Evolutionary conservation across 92 coral and sea anemone species (phyloP).

Genomic region (Zoanthus sansibaricus): DNA sequence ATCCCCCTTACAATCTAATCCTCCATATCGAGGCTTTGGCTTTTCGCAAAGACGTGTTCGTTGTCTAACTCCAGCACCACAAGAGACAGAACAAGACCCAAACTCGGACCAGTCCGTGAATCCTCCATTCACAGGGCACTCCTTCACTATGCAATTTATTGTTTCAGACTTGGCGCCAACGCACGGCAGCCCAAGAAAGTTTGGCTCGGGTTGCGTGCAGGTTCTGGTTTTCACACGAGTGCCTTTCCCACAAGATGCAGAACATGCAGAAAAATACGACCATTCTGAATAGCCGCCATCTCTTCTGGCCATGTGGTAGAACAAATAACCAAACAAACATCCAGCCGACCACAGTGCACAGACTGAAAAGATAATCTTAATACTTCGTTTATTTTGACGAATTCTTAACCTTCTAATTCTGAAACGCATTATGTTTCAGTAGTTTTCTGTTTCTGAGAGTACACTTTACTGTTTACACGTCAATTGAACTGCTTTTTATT

Average conservation of each 20-base stretch:
- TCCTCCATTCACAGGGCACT: conserved; percentile 19
- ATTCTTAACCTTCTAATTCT: background rate
- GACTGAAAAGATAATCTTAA: background rate
- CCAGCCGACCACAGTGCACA: conserved; percentile 12
- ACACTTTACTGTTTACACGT: too few species aligned
- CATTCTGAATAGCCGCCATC: conserved; percentile 41
- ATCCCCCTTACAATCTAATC: conserved; percentile 20
- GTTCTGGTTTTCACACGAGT: conserved; percentile 15
- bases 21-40: conserved; percentile 29
- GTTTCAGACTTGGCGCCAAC: conserved; percentile 25
- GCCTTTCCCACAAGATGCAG: conserved; percentile 34
- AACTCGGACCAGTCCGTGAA: conserved; percentile 23
- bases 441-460: too few species aligned
- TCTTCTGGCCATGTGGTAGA: background rate
- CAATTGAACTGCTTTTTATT: too few species aligned
- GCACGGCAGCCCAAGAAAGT: conserved; percentile 9
- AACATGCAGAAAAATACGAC: conserved; percentile 19
- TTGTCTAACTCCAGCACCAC: conserved; percentile 9
- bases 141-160: conserved; percentile 9
- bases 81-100: conserved; percentile 10
- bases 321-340: conserved; percentile 4
- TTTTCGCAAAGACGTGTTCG: conserved; percentile 13
- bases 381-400: background rate
- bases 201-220: conserved; percentile 27
- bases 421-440: background rate